phyloP scores from a whole-genome alignment of 1,140 invertebrate species.

The Zaprionus lachaisei region DNA sequence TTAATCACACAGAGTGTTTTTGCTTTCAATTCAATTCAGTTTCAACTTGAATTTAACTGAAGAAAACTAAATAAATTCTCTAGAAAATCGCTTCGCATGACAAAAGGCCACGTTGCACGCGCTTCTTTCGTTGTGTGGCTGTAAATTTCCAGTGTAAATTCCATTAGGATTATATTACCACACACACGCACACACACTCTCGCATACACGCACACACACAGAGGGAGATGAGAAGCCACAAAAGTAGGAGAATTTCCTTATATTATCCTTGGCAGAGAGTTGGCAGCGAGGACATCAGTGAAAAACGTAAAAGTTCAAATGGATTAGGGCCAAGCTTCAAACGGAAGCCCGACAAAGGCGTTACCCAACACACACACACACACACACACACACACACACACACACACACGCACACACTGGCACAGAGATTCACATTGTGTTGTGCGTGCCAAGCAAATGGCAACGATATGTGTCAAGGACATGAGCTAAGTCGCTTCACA shows the following conservation, averaged over 20 bases:
- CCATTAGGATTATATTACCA: slow-evolving; percentile 81
- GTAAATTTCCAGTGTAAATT: slow-evolving; percentile 78
- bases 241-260: slow-evolving; percentile 70
- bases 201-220: slow-evolving; percentile 28
- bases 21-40: slow-evolving; percentile 32
- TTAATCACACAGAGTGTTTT: not conserved
- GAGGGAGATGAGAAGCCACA: slow-evolving; percentile 55
- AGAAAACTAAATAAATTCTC: slow-evolving; percentile 1
- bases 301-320: slow-evolving; percentile 65
- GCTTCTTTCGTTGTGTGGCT: slow-evolving; percentile 47
- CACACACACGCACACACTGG: slow-evolving; percentile 14
- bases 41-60: slow-evolving; percentile 13
- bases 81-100: slow-evolving; percentile 41
- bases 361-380: slow-evolving; percentile 47
- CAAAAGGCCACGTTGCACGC: slow-evolving; percentile 61
- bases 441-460: slow-evolving; percentile 61
- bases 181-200: slow-evolving; percentile 13
- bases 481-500: slow-evolving; percentile 32
- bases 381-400: slow-evolving; percentile 18
- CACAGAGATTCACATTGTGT: slow-evolving; percentile 27
- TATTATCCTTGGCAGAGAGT: slow-evolving; percentile 74
- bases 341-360: slow-evolving; percentile 72
- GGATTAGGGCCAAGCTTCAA: slow-evolving; percentile 70
- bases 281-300: slow-evolving; percentile 30
- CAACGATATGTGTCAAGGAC: slow-evolving; percentile 77